Percentiles rank a stretch among this genome's conserved stretches.
phyloP scores from a whole-genome alignment of 1,140 invertebrate genomes.

The Dinoponera quadriceps region DNA sequence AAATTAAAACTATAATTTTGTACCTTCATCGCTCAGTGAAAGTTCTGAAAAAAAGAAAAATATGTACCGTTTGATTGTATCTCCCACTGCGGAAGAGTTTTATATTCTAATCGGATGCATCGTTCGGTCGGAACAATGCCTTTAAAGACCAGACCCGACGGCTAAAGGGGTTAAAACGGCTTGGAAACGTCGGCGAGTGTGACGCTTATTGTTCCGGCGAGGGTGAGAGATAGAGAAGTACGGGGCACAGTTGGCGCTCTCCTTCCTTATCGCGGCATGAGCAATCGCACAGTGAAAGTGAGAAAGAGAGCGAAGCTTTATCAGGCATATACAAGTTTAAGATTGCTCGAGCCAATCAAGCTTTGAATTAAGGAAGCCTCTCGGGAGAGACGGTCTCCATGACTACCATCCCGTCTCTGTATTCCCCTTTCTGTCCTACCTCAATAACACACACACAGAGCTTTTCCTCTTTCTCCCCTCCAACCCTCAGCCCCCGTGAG shows the following conservation, averaged over 20 bases:
- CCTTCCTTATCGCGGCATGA: slow-evolving; percentile 14
- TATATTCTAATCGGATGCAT: background rate
- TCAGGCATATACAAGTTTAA: slow-evolving; percentile 60
- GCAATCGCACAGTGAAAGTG: slow-evolving; percentile 17
- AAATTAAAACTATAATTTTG: too few species aligned
- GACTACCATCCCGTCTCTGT: slow-evolving; percentile 61
- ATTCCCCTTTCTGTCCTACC: slow-evolving; percentile 58
- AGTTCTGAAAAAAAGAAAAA: too few species aligned
- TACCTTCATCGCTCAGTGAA: too few species aligned
- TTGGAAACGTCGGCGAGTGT: slow-evolving; percentile 3
- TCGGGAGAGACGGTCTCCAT: slow-evolving; percentile 67
- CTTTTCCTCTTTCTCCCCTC: slow-evolving; percentile 1
- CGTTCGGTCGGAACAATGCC: background rate
- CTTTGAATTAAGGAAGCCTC: slow-evolving; percentile 68
- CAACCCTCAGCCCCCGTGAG: background rate
- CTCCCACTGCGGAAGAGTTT: background rate
- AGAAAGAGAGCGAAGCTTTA: slow-evolving; percentile 57
- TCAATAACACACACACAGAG: slow-evolving; percentile 51
- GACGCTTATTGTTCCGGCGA: background rate
- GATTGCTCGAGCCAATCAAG: slow-evolving; percentile 67
- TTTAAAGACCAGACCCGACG: background rate
- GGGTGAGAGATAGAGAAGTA: background rate
- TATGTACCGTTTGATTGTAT: background rate
- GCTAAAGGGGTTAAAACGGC: background rate
- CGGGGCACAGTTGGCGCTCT: background rate